Evolutionary conservation across 2,888 invertebrate genomes (phyloP).

Genomic region (Eupelmus urozonus): DNA sequence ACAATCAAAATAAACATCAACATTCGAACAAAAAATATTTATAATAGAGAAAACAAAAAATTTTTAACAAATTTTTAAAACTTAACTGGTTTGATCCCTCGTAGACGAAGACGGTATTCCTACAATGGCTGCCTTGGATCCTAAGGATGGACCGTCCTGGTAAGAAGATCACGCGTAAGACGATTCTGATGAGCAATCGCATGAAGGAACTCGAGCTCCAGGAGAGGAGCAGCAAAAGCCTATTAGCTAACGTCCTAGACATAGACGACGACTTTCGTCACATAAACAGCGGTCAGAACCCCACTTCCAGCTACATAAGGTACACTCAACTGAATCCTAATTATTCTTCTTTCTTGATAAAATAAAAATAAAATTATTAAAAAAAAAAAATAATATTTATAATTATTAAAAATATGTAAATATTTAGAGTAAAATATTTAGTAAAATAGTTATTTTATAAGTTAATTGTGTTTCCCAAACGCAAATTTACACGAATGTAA

Average conservation of each 20-base stretch:
- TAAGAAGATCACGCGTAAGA: slow-evolving; percentile 94
- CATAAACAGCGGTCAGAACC: slow-evolving; percentile 79
- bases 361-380: too few species aligned
- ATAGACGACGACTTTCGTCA: slow-evolving; percentile 96
- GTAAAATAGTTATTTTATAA: too few species aligned
- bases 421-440: too few species aligned
- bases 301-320: slow-evolving; percentile 69
- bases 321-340: slow-evolving; percentile 52
- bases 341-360: background rate
- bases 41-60: too few species aligned
- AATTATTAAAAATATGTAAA: too few species aligned
- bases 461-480: too few species aligned
- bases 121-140: slow-evolving; percentile 98
- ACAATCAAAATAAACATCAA: too few species aligned
- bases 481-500: too few species aligned
- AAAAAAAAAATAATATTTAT: too few species aligned
- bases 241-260: slow-evolving; percentile 96
- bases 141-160: slow-evolving; percentile 97
- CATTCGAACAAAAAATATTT: too few species aligned
- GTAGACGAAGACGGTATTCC: slow-evolving; percentile 96
- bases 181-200: slow-evolving; percentile 92
- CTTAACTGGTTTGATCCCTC: too few species aligned
- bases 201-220: slow-evolving; percentile 96
- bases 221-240: slow-evolving; percentile 94
- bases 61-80: too few species aligned